Conservation (phyloP, 2,797 vertebrate species). For the Neosalanx taihuensis region DNA sequence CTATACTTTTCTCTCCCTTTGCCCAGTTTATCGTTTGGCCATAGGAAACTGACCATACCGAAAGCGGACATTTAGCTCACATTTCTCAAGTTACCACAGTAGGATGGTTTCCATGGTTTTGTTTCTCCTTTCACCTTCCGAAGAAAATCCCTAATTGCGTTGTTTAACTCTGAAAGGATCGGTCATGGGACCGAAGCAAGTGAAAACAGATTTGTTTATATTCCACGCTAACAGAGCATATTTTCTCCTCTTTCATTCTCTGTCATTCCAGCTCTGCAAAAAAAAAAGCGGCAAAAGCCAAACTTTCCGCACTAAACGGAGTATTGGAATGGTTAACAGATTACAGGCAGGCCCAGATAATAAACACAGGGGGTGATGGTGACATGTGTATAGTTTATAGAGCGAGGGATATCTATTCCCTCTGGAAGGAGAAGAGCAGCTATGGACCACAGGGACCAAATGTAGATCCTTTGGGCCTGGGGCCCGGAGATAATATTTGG, state of each 20-base stretch:
- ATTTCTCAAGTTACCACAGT: constrained; percentile 21
- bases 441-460: constrained; percentile 60
- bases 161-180: constrained; percentile 16
- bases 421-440: constrained; percentile 49
- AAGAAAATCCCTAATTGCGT: constrained; percentile 23
- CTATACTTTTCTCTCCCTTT: constrained; percentile 51
- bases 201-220: constrained; percentile 58
- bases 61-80: constrained; percentile 40
- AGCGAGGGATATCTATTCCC: constrained; percentile 44
- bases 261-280: constrained; percentile 5
- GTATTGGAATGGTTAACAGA: constrained; percentile 55
- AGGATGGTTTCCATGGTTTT: constrained; percentile 36
- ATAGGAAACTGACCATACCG: constrained; percentile 29
- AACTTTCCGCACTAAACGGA: constrained; percentile 47
- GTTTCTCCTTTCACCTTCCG: constrained; percentile 39
- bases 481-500: constrained; percentile 55
- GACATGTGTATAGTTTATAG: constrained; percentile 61
- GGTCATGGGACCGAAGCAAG: constrained; percentile 35
- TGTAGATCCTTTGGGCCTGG: constrained; percentile 51
- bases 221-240: constrained; percentile 24
- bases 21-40: constrained; percentile 35
- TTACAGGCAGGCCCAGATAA: constrained; percentile 48
- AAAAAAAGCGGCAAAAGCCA: constrained; percentile 36
- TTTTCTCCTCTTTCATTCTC: neutral
- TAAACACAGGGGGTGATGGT: constrained; percentile 60